Conservation (phyloP, 2,888 invertebrate genomes). For the Eupithecia tripunctaria region DNA sequence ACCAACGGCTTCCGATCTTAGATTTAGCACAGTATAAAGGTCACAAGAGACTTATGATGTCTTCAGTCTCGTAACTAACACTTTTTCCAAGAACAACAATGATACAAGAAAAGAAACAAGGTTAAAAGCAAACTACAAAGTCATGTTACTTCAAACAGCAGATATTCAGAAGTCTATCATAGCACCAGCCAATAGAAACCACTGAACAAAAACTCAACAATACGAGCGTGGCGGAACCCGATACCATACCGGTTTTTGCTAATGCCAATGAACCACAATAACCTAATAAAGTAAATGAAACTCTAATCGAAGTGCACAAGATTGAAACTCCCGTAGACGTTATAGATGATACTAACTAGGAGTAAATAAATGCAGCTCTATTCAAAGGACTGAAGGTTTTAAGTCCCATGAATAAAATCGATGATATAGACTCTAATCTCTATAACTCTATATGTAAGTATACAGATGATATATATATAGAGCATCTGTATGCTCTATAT, state of each 20-base stretch:
- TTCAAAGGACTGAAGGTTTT: neutral
- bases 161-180: conserved; percentile 14
- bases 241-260: conserved; percentile 57
- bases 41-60: no score
- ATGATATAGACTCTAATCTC: no score
- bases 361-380: conserved; percentile 8
- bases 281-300: conserved; percentile 22
- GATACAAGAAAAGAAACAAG: neutral
- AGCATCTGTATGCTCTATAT: no score
- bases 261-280: conserved; percentile 55
- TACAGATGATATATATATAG: no score
- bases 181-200: conserved; percentile 39
- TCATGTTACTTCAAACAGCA: conserved; percentile 9
- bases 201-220: conserved; percentile 43
- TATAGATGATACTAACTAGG: neutral
- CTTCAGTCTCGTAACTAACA: no score
- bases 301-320: conserved; percentile 11
- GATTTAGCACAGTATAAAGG: no score
- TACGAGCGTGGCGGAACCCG: conserved; percentile 53
- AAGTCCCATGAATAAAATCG: neutral
- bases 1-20: no score
- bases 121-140: neutral
- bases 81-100: neutral
- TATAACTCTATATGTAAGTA: no score
- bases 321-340: conserved; percentile 16